Evolutionary conservation across 92 coral and sea anemone genomes (phyloP).

Genomic region (Porites evermanni): DNA sequence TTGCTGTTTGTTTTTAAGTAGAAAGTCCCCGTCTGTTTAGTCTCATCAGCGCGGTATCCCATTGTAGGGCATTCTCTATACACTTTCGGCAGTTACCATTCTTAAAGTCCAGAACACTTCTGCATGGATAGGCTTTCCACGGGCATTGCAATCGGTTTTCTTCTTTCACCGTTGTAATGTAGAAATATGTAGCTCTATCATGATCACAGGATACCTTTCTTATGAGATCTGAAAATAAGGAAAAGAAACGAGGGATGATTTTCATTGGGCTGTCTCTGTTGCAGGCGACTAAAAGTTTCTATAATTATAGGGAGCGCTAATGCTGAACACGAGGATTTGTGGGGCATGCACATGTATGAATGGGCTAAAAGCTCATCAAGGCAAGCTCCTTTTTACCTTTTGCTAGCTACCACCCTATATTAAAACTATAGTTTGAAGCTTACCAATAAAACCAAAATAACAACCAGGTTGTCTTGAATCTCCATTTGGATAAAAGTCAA

Average conservation of each 20-base stretch:
- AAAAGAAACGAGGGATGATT: background rate
- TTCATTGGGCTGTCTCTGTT: background rate
- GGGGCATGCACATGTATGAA: no score
- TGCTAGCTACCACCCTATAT: background rate
- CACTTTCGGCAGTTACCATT: background rate
- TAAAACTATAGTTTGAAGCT: background rate
- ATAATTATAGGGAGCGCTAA: no score
- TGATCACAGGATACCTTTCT: constrained; percentile 45
- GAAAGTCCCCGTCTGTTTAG: background rate
- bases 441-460: background rate
- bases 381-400: no score
- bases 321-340: no score
- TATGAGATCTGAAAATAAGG: background rate
- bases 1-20: background rate
- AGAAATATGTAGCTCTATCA: constrained; percentile 42
- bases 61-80: background rate
- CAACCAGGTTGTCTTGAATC: constrained; percentile 68
- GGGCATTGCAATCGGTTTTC: constrained; percentile 28
- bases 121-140: constrained; percentile 39
- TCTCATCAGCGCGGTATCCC: background rate
- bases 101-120: background rate
- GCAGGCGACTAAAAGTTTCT: no score
- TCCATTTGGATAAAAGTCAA: constrained; percentile 82
- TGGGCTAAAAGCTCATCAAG: no score
- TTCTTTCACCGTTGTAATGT: constrained; percentile 46